A percentile compares a stretch with the other conserved stretches of the same genome.
phyloP scores from a whole-genome alignment of 2,888 invertebrate species.

The Boloria selene region DNA sequence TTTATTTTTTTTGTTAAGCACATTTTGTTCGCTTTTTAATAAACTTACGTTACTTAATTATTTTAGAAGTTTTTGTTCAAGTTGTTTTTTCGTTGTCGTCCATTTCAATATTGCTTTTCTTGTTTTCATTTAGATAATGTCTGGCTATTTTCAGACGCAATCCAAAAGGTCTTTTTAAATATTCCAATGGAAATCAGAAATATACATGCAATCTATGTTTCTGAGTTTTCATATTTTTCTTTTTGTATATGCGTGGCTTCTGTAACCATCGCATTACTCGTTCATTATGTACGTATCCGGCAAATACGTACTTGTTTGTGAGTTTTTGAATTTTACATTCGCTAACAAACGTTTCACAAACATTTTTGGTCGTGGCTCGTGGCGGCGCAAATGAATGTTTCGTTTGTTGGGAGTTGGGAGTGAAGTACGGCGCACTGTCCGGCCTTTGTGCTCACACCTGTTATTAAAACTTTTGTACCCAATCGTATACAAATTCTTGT shows the following conservation, averaged over 20 bases:
- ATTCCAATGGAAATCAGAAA: slow-evolving; percentile 10
- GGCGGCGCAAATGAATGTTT: slow-evolving; percentile 52
- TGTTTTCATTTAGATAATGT: slow-evolving; percentile 17
- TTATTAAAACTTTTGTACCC: slow-evolving; percentile 63
- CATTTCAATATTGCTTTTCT: background rate
- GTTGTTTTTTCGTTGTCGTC: too few relatives aligned
- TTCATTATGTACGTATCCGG: slow-evolving; percentile 39
- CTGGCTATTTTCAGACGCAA: slow-evolving; percentile 1
- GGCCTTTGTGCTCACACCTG: slow-evolving; percentile 60
- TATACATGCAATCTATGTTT: slow-evolving; percentile 11
- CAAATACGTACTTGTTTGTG: slow-evolving; percentile 32
- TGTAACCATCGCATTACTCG: slow-evolving; percentile 24
- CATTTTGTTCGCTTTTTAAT: too few relatives aligned
- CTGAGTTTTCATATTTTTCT: slow-evolving; percentile 7
- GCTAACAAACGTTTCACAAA: slow-evolving; percentile 48
- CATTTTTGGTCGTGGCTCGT: slow-evolving; percentile 45
- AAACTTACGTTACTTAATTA: too few relatives aligned
- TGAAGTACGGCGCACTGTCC: slow-evolving; percentile 49
- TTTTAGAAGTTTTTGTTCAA: too few relatives aligned
- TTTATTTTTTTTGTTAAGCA: too few relatives aligned
- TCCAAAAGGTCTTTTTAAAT: slow-evolving; percentile 9
- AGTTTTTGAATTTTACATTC: slow-evolving; percentile 38
- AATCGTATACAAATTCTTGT: slow-evolving; percentile 31
- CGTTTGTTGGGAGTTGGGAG: slow-evolving; percentile 52
- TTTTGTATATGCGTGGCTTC: slow-evolving; percentile 22